Evolutionary conservation across 2,888 invertebrate species (phyloP).

Genomic region (Papilio demoleus): DNA sequence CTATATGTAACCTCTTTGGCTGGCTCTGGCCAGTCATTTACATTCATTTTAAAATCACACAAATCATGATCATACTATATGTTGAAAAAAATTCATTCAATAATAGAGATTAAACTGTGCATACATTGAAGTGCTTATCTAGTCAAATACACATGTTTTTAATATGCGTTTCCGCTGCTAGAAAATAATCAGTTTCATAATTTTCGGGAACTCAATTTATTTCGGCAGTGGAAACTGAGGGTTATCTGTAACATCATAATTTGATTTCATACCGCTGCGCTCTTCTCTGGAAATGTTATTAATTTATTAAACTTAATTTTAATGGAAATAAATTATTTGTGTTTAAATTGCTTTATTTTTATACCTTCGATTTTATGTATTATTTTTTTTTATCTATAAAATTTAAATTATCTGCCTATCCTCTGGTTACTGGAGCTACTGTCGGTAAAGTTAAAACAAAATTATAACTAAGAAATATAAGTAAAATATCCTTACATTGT

Average conservation of each 20-base stretch:
- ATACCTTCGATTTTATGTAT: background rate
- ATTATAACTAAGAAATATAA: background rate
- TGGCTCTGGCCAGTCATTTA: too few relatives aligned
- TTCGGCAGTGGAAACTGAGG: background rate
- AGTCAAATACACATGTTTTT: conserved; percentile 37
- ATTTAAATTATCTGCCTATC: background rate
- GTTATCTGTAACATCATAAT: background rate
- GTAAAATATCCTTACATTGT: background rate
- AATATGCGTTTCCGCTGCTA: background rate
- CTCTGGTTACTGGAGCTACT: too few relatives aligned
- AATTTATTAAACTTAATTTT: conserved; percentile 50
- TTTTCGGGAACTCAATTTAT: too few relatives aligned
- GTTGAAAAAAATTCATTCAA: background rate
- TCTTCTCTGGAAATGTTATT: conserved; percentile 44
- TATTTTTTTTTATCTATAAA: background rate
- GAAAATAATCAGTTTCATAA: background rate
- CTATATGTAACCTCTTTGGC: too few relatives aligned
- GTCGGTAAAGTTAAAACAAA: too few relatives aligned
- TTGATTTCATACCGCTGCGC: background rate
- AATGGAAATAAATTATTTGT: conserved; percentile 57
- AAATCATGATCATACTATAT: too few relatives aligned
- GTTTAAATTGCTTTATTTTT: conserved; percentile 43
- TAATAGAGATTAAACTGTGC: background rate
- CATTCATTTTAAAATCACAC: too few relatives aligned
- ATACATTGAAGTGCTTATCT: conserved; percentile 36